Evolutionary conservation across 2,113 vertebrate species (phyloP), one percentile per base, ranked within the genome.

Genomic region (Amblyopsis rosae): DNA sequence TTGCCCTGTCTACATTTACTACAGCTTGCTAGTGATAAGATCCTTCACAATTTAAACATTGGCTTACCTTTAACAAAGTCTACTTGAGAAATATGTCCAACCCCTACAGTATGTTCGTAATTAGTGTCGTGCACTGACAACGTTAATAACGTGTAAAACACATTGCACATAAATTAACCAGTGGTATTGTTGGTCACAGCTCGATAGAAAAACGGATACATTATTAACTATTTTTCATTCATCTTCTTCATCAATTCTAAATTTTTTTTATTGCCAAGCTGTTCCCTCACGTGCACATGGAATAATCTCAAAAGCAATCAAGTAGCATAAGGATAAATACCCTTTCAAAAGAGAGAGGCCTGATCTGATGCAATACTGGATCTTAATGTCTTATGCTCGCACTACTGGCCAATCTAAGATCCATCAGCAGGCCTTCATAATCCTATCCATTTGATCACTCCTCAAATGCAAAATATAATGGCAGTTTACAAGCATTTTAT

Each of bases 181-280:
- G 2, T 26, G 26, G 26, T 26, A 26, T 26, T 26, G 56, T 58
- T 12, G 55, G 62, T 56, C 63, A 56, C 54, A 56, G 51, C 13
- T 56, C 57, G 68, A 55, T 77, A 64, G 66, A 82, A 77, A 65
- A 55, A 53, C 8, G 26, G 62, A 62, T 57, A 46, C 57, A 75
- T 72, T 68, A 62, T 35, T 15, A 32, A 12, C 46, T 35, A 54
- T 64, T 70, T 46, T 69, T 12, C 26, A 26, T 26, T 26, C 26
- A 26, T 26, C 26, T 26, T n/a, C 26, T 46, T 16, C 12, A 51
- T 46, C 17, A 17, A 2, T 54, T 55, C 46, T 69, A 56, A 32
- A 54, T 13, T 59, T 62, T 26, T 70, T 58, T 48, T 19, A 16
- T 46, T 12, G 32, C 17, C 6, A 8, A n/a, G 57, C 13, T 8